phyloP scores from a whole-genome alignment of 1,140 invertebrate genomes.

The Centruroides sculpturatus region DNA sequence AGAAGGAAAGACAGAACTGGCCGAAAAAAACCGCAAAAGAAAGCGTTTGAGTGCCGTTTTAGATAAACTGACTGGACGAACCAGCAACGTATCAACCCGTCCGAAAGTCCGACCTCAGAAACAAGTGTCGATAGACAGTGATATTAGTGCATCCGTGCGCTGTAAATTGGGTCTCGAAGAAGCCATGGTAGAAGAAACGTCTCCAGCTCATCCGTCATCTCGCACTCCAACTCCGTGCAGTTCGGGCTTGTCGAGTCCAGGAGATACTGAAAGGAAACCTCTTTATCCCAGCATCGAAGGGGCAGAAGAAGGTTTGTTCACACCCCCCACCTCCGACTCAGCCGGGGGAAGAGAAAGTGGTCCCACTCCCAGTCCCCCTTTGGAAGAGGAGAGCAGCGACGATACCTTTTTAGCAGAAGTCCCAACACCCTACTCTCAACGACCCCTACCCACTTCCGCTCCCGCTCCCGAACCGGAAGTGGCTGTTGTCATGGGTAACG shows the following conservation, averaged over 20 bases:
- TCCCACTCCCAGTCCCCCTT: neutral
- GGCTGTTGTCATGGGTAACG: slow-evolving; percentile 13
- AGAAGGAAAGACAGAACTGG: neutral
- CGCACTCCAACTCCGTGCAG: neutral
- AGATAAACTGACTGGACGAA: slow-evolving; percentile 39
- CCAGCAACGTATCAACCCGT: neutral
- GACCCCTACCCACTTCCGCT: neutral
- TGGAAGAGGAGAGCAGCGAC: neutral
- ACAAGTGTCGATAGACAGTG: slow-evolving; percentile 14
- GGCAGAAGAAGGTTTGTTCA: slow-evolving; percentile 1
- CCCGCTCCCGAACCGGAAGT: neutral
- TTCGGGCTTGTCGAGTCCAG: neutral
- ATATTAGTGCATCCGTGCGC: slow-evolving; percentile 14
- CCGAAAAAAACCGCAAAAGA: slow-evolving; percentile 40
- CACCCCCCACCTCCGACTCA: slow-evolving; percentile 7
- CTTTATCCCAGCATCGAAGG: slow-evolving; percentile 1
- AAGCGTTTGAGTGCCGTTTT: slow-evolving; percentile 58
- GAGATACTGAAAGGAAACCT: neutral
- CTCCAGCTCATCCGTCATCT: slow-evolving; percentile 3
- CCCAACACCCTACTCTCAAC: neutral
- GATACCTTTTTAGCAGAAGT: neutral
- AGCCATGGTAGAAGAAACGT: neutral
- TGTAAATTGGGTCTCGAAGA: slow-evolving; percentile 2
- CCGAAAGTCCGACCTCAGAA: neutral
- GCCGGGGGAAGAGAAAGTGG: neutral